Percentiles rank a stretch among this genome's conserved stretches.
Conservation (phyloP, 2,113 vertebrate species). For the Macrotis lagotis region DNA sequence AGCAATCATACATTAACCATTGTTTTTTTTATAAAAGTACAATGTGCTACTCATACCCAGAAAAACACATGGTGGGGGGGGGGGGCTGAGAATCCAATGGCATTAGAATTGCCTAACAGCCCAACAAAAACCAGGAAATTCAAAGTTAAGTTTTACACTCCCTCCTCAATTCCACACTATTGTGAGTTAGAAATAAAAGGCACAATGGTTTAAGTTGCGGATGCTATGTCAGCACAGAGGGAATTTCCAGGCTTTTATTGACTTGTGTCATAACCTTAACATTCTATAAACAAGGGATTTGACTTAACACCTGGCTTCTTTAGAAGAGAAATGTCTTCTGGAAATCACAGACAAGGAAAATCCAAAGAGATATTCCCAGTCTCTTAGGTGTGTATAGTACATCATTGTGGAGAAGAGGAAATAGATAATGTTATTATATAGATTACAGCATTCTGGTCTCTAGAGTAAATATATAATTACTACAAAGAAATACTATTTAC, state of each 20-base stretch:
- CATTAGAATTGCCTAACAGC: conserved; percentile 63
- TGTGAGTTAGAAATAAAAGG: conserved; percentile 72
- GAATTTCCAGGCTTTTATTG: conserved; percentile 72
- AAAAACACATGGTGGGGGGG: conserved; percentile 58
- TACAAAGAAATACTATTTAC: conserved; percentile 74
- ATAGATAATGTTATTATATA: conserved; percentile 71
- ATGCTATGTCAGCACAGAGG: conserved; percentile 59
- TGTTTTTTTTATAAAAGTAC: conserved; percentile 66
- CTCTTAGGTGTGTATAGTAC: conserved; percentile 69
- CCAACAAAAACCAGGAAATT: conserved; percentile 79
- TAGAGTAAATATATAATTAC: conserved; percentile 76
- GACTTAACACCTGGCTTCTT: conserved; percentile 70
- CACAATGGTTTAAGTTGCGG: conserved; percentile 58
- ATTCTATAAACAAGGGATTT: conserved; percentile 72
- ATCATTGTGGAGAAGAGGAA: conserved; percentile 69
- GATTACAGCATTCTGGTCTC: conserved; percentile 69
- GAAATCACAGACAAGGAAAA: conserved; percentile 56
- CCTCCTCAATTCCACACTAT: conserved; percentile 59
- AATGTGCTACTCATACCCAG: conserved; percentile 62
- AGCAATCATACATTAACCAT: conserved; percentile 35
- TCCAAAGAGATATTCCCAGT: conserved; percentile 47
- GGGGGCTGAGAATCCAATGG: conserved; percentile 60
- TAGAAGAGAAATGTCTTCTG: conserved; percentile 68
- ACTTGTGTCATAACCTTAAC: conserved; percentile 72
- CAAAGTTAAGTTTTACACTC: conserved; percentile 79